Percentiles rank a stretch among this genome's conserved stretches.
Evolutionary conservation across 2,113 vertebrate genomes (phyloP).

Genomic region (Platysternon megacephalum): DNA sequence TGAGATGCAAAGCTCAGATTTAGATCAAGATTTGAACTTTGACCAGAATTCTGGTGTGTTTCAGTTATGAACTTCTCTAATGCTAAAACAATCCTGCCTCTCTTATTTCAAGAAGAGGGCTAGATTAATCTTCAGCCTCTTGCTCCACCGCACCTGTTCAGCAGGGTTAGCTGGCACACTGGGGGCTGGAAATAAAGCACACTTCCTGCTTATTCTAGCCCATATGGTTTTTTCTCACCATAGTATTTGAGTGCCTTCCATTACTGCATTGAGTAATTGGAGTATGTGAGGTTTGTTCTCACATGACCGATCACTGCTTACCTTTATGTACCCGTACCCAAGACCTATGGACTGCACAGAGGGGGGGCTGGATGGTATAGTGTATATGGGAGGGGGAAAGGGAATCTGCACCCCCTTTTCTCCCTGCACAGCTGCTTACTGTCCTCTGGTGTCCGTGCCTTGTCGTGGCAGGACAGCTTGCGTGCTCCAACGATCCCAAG

Average conservation of each 20-base stretch:
- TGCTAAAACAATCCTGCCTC: not conserved
- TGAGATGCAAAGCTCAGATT: not conserved
- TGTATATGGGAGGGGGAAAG: accelerated
- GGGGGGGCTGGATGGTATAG: not conserved
- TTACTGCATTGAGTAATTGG: not conserved
- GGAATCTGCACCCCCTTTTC: accelerated
- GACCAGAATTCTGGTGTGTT: no score
- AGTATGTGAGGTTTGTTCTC: no score
- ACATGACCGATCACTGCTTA: no score
- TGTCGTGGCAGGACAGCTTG: no score
- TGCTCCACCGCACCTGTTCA: not conserved
- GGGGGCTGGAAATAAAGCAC: not conserved
- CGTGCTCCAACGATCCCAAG: no score
- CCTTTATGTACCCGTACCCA: no score
- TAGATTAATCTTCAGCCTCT: not conserved
- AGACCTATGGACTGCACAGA: not conserved
- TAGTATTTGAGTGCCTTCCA: not conserved
- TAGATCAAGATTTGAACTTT: not conserved
- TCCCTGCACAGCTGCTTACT: not conserved
- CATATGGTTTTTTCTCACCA: not conserved
- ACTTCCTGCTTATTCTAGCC: not conserved
- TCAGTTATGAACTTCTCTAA: not conserved
- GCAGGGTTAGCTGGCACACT: not conserved
- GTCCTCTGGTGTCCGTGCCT: no score
- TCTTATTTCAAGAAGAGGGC: not conserved